Evolutionary conservation across 2,113 vertebrate genomes (phyloP), one percentile per base, ranked within the genome.

Genomic region (Abramis brama): DNA sequence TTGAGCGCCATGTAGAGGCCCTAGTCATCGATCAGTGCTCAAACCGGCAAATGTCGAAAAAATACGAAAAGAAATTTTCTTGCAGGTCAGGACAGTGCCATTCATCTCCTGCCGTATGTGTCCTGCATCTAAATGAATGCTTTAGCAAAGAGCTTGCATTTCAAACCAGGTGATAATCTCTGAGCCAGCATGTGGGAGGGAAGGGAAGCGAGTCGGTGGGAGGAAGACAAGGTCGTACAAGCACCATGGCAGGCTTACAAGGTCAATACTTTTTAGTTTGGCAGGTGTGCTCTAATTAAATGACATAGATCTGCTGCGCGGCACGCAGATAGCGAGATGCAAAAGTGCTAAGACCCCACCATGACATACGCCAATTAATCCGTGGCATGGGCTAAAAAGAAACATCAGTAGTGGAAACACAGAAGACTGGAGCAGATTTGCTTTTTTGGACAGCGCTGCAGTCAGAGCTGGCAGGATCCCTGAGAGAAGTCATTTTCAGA

Each of bases 261-360:
- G 91, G 90, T 91, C 91, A 89, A 78, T 86, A 90, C 77, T 79
- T 94, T 94, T 94, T 92, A 93, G 88, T 94, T 94, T 91, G 92
- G 90, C 91, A 89, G 64, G 89, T 85, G 87, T 43, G 77, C 62
- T 50, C 91, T 93, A 92, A 94, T 93, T 94, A 92, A 93, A 93
- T 95, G 91, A 93, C 89, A 92, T 66, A 83, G 76, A 55, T n/a
- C 77, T 71, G 70, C 77, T 71, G 70, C 62, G 59, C 77, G 17
- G 78, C 85, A 79, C 36, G 30, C 85, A 83, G 84, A 89, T 62
- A 89, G 83, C 85, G 79, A 91, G 78, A 91, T 73, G 88, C 68
- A 78, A 60, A 86, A 76, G 27, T 52, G 62, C 79, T 77, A 50
- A 75, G 30, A 75, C 80, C 85, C 83, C 36, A 36, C 47, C 21